A percentile compares a stretch with the other conserved stretches of the same genome.
Conservation (phyloP, 2,797 vertebrate species). For the Eupleurogrammus muticus region DNA sequence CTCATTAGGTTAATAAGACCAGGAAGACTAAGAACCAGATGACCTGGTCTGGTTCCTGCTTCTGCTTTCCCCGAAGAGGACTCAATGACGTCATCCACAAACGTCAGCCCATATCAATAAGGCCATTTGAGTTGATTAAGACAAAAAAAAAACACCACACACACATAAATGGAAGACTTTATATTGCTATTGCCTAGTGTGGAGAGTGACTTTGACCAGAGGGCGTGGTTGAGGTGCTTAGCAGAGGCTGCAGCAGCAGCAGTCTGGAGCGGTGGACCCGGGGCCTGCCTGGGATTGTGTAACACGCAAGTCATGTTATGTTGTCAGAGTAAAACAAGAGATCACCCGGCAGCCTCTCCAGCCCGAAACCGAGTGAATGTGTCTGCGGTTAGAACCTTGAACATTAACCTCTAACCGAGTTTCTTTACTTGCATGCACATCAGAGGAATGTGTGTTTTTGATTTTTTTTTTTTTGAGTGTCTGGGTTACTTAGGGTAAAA, state of each 20-base stretch:
- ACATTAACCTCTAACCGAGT: constrained; percentile 5
- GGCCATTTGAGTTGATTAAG: constrained; percentile 29
- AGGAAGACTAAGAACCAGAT: constrained; percentile 45
- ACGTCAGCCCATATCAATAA: constrained; percentile 19
- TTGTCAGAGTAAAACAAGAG: constrained; percentile 47
- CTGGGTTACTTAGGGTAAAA: neutral
- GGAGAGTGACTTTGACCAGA: constrained; percentile 77
- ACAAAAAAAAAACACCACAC: constrained; percentile 17
- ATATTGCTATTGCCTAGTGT: constrained; percentile 39
- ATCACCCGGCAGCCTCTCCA: constrained; percentile 19
- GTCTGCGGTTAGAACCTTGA: constrained; percentile 9
- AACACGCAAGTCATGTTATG: constrained; percentile 52
- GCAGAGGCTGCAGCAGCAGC: constrained; percentile 45
- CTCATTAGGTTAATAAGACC: constrained; percentile 48
- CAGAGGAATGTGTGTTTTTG: neutral
- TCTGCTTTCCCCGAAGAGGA: constrained; percentile 45
- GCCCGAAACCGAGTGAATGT: neutral
- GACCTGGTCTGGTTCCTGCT: constrained; percentile 39
- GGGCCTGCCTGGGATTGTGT: constrained; percentile 53
- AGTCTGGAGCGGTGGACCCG: constrained; percentile 33
- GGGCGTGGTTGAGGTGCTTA: constrained; percentile 74
- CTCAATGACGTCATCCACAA: constrained; percentile 66
- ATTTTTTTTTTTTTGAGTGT: neutral
- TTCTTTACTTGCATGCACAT: constrained; percentile 29
- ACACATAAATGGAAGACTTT: constrained; percentile 19